Conservation (phyloP, 1,140 invertebrate species). For the Elymnias hypermnestra region DNA sequence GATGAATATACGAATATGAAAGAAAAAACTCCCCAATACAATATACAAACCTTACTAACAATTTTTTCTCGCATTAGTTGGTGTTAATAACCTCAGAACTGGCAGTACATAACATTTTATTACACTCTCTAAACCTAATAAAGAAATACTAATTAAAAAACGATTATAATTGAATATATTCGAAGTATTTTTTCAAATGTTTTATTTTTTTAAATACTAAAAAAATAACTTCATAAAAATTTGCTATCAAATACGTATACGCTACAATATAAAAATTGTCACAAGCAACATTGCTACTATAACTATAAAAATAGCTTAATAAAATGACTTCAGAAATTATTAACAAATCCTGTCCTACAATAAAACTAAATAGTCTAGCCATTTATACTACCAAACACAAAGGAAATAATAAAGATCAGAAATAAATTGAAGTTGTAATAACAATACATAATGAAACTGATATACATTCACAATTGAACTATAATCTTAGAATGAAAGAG, state of each 20-base stretch:
- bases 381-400: too few relatives aligned
- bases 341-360: too few relatives aligned
- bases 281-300: slow-evolving; percentile 45
- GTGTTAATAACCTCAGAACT: slow-evolving; percentile 66
- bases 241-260: slow-evolving; percentile 54
- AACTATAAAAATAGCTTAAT: slow-evolving; percentile 16
- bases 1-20: slow-evolving; percentile 20
- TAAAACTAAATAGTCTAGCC: too few relatives aligned
- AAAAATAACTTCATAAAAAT: slow-evolving; percentile 56
- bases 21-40: slow-evolving; percentile 24
- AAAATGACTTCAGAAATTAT: slow-evolving; percentile 8
- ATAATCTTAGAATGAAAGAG: too few relatives aligned
- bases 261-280: slow-evolving; percentile 40
- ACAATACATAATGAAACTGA: too few relatives aligned
- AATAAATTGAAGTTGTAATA: too few relatives aligned
- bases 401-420: too few relatives aligned
- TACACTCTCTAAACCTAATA: slow-evolving; percentile 43
- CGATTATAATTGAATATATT: slow-evolving; percentile 50
- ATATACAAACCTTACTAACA: slow-evolving; percentile 32
- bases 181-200: slow-evolving; percentile 29
- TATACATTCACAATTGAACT: too few relatives aligned
- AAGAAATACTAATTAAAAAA: slow-evolving; percentile 45
- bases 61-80: slow-evolving; percentile 39
- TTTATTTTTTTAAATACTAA: slow-evolving; percentile 32
- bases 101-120: slow-evolving; percentile 64